phyloP scores from a whole-genome alignment of 2,113 vertebrate species.

The Nibea albiflora region DNA sequence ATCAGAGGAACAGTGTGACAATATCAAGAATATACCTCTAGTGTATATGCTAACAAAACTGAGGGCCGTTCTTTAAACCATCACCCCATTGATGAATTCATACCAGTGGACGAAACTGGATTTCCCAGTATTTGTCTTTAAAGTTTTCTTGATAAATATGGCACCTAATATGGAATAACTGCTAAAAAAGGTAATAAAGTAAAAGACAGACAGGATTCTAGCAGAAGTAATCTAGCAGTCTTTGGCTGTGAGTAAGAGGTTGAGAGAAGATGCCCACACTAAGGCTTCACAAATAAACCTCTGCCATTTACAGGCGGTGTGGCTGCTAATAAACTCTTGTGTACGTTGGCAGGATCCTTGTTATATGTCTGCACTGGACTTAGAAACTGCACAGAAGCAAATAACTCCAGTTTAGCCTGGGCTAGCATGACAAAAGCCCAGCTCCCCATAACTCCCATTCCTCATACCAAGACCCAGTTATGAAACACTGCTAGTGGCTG shows the following conservation, averaged over 20 bases:
- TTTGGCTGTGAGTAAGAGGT: conserved; percentile 37
- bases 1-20: neutral
- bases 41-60: no score
- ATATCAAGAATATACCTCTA: neutral
- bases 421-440: conserved; percentile 41
- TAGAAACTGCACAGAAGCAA: conserved; percentile 42
- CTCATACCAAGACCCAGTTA: conserved; percentile 26
- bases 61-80: no score
- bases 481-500: conserved; percentile 23
- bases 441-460: conserved; percentile 51
- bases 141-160: neutral
- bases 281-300: conserved; percentile 45
- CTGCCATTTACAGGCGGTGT: conserved; percentile 38
- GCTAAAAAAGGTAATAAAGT: conserved; percentile 29
- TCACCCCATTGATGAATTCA: no score
- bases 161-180: neutral
- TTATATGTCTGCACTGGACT: conserved; percentile 32
- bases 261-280: conserved; percentile 25
- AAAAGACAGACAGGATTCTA: neutral
- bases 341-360: conserved; percentile 39
- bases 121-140: neutral
- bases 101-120: neutral
- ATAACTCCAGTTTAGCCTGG: conserved; percentile 23
- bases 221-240: conserved; percentile 7
- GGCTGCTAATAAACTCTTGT: conserved; percentile 40